Conservation (phyloP, 1,140 invertebrate genomes). For the Caenorhabditis brenneri region DNA sequence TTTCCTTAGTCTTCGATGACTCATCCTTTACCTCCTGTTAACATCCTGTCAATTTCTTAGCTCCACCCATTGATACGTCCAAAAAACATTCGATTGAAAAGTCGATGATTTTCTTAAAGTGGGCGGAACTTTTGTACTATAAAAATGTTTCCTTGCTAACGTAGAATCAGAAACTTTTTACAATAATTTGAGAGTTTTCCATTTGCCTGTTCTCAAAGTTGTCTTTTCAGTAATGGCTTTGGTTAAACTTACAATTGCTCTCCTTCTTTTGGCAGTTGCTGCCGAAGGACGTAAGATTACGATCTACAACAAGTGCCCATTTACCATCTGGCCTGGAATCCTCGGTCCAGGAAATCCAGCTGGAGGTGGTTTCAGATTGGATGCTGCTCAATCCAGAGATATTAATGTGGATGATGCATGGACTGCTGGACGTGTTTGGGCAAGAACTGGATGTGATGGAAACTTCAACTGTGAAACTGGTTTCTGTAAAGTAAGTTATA, state of each 20-base stretch:
- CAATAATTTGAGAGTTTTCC: background rate
- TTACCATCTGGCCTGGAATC: conserved; percentile 60
- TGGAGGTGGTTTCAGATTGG: conserved; percentile 49
- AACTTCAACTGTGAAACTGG: conserved; percentile 63
- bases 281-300: background rate
- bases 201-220: too few relatives aligned
- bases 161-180: background rate
- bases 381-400: conserved; percentile 40
- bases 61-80: background rate
- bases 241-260: background rate
- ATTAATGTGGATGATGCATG: conserved; percentile 57
- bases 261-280: background rate
- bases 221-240: conserved; percentile 30
- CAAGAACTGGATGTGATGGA: conserved; percentile 60
- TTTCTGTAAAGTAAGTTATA: conserved; percentile 56
- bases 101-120: background rate
- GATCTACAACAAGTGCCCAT: conserved; percentile 57
- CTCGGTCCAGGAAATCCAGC: conserved; percentile 51
- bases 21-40: background rate
- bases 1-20: background rate
- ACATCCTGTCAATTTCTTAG: background rate
- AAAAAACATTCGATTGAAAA: background rate
- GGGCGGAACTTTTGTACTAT: conserved; percentile 2
- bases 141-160: background rate
- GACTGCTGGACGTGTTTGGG: conserved; percentile 62